Base-by-base conservation (phyloP, 2,113 vertebrate genomes). In the Aptenodytes patagonicus region DNA sequence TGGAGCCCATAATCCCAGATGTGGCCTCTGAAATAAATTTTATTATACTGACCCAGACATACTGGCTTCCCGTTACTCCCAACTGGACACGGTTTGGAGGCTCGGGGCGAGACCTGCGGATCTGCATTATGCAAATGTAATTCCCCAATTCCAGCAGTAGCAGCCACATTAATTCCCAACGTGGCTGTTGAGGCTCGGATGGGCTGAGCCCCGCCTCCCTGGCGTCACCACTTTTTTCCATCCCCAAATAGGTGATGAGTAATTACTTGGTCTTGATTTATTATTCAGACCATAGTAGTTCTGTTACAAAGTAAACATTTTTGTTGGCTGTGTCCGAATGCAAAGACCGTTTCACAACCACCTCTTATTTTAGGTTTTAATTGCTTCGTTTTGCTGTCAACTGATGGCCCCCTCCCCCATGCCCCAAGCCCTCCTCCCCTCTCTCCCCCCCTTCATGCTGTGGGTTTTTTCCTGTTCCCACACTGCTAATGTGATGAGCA, bases 351-450 rank as follows among this genome's bases (percentile, higher is more conserved):
- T 98, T 97, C 96, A 97, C 96, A 97, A 96, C 90, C 96, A 95
- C 95, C 95, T 97, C 97, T 96, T 97, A 97, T 97, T 97, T 97
- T 97, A 96, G 85, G 61, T 96, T 98, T 97, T 97, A 98, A 98
- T 98, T 97, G 96, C 96, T 92, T 91, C 0, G 0, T 61, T 87
- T 91, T 94, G 72, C 96, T 96, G 96, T 97, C 96, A 96, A 96
- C 87, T 91, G 58, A 47, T 92, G 79, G 38, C 71, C 85, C 87
- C 96, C 80, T 93, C 92, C 95, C 95, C 97, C 92, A 88, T 19
- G 19, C 68, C 38, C 54, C 1, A 7, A 89, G 69, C 91, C 61
- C 81, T 83, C 89, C 83, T 85, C 93, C 93, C 76, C 80, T 84
- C 76, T 85, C 68, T 7, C 90, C 89, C 75, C 77, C 25, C 55